Conservation (phyloP, 2,888 invertebrate genomes). For the Sarcophaga rosellei region DNA sequence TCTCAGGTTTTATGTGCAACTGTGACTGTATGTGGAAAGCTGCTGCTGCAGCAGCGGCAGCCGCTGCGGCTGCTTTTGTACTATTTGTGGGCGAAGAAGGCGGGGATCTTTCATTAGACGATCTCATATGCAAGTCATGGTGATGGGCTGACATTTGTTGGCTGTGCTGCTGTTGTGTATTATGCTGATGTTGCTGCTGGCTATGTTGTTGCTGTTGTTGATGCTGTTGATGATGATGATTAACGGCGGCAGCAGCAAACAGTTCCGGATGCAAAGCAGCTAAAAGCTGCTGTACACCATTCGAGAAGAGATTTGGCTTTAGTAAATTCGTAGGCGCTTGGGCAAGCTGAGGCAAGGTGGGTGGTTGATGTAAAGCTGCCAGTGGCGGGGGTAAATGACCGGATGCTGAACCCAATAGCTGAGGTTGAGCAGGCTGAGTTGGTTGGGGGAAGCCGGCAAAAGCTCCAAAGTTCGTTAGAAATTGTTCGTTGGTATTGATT, state of each 20-base stretch:
- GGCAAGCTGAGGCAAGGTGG: conserved; percentile 76
- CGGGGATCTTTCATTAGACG: conserved; percentile 74
- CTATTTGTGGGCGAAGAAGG: conserved; percentile 74
- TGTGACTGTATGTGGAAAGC: conserved; percentile 78
- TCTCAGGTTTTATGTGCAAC: conserved; percentile 78
- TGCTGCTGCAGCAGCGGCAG: conserved; percentile 75
- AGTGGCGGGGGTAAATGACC: conserved; percentile 81
- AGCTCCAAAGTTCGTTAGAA: conserved; percentile 79
- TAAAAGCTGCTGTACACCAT: conserved; percentile 88
- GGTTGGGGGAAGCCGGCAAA: conserved; percentile 76
- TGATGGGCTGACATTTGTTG: conserved; percentile 71
- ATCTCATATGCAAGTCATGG: conserved; percentile 72
- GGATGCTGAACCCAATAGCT: conserved; percentile 65
- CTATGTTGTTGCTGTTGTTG: conserved; percentile 77
- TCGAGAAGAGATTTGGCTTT: conserved; percentile 89
- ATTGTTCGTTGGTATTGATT: conserved; percentile 87
- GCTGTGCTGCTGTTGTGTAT: conserved; percentile 70
- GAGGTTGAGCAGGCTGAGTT: conserved; percentile 71
- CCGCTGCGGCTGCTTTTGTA: conserved; percentile 72
- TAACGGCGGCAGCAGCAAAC: conserved; percentile 80
- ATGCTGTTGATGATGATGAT: conserved; percentile 83
- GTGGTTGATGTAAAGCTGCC: conserved; percentile 78
- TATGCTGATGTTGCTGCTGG: conserved; percentile 71
- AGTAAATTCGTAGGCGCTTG: conserved; percentile 86
- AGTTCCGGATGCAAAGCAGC: conserved; percentile 89